phyloP scores from a whole-genome alignment of 2,888 invertebrate species.

The Cryptocheilus praepositus region DNA sequence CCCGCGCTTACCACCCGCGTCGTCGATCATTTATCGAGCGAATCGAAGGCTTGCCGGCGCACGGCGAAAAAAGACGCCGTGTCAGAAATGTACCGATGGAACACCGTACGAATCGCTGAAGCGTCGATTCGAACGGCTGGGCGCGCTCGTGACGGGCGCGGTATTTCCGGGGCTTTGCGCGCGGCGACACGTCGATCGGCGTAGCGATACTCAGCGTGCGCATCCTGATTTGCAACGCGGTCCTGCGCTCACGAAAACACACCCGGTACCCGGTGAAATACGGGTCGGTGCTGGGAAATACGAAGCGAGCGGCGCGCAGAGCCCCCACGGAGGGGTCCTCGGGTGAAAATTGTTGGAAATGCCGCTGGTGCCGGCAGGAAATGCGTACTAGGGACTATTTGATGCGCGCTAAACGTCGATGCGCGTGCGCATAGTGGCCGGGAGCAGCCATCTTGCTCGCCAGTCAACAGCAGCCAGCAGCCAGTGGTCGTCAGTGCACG shows the following conservation, averaged over 20 bases:
- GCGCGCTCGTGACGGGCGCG: conserved; percentile 69
- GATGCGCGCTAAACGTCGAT: conserved; percentile 29
- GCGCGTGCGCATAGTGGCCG: conserved; percentile 61
- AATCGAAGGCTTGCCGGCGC: too few relatives aligned
- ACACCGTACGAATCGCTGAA: conserved; percentile 57
- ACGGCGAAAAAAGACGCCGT: too few relatives aligned
- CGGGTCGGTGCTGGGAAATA: too few relatives aligned
- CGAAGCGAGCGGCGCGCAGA: neutral
- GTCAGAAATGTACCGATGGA: neutral
- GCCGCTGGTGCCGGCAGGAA: neutral
- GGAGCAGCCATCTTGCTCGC: conserved; percentile 68
- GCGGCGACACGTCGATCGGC: conserved; percentile 59
- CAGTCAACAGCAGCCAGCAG: conserved; percentile 61
- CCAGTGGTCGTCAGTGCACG: conserved; percentile 69
- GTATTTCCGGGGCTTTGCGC: conserved; percentile 70
- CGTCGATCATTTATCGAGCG: too few relatives aligned
- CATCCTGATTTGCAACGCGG: conserved; percentile 44
- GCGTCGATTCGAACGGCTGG: conserved; percentile 61
- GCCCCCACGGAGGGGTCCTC: neutral
- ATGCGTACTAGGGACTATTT: conserved; percentile 51
- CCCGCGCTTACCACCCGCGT: too few relatives aligned
- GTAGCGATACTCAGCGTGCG: conserved; percentile 50
- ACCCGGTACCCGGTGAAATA: too few relatives aligned
- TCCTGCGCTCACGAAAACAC: conserved; percentile 6
- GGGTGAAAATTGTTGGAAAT: neutral